phyloP scores from a whole-genome alignment of 1,140 invertebrate genomes.

The Microvelia longipes region DNA sequence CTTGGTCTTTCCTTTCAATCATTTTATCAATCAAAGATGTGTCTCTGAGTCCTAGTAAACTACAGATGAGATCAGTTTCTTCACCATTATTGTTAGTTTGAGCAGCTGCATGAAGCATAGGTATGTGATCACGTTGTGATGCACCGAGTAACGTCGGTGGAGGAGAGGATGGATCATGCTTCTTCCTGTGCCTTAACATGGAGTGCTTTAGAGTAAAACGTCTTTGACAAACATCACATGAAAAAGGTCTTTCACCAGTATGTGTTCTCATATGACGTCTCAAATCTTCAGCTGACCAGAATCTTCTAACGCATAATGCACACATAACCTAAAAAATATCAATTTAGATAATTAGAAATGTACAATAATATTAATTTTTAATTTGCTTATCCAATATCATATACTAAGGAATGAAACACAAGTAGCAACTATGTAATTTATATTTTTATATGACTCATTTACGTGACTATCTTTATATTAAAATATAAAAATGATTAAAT shows the following conservation, averaged over 20 bases:
- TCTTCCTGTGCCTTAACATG: conserved; percentile 80
- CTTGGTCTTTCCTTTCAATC: conserved; percentile 11
- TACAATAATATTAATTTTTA: conserved; percentile 1
- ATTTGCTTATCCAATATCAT: too few species aligned
- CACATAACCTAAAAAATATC: conserved; percentile 55
- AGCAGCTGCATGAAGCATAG: conserved; percentile 1
- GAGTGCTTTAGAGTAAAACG: conserved; percentile 84
- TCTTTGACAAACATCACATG: conserved; percentile 62
- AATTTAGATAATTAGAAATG: conserved; percentile 1
- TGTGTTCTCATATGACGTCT: conserved; percentile 81
- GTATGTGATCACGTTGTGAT: conserved; percentile 16
- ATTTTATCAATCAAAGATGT: conserved; percentile 74
- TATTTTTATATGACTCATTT: too few species aligned
- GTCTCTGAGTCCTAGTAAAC: conserved; percentile 72
- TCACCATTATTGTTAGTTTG: conserved; percentile 18
- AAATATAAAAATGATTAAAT: too few species aligned
- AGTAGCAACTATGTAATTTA: too few species aligned
- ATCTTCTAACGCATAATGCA: conserved; percentile 77
- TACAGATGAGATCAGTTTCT: conserved; percentile 29
- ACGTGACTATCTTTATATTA: too few species aligned
- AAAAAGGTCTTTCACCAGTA: conserved; percentile 63
- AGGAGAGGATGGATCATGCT: conserved; percentile 36
- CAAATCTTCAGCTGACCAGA: conserved; percentile 86
- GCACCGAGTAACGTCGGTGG: background rate
- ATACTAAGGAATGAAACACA: too few species aligned